Conservation (phyloP, 2,888 invertebrate genomes). For the Mechanitis mazaeus region DNA sequence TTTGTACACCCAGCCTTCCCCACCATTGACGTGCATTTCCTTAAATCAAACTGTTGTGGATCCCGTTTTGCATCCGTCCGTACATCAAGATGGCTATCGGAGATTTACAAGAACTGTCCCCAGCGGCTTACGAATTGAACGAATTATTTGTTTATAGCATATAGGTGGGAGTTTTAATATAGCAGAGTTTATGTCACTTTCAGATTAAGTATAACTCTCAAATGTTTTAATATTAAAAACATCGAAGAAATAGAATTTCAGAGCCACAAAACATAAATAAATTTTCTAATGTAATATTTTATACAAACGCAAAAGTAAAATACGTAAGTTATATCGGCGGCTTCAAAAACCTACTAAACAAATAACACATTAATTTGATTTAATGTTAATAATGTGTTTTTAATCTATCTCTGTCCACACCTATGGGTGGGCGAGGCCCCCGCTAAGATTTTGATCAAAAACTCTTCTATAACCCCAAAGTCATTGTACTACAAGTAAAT, state of each 20-base stretch:
- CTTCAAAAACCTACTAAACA: slow-evolving; percentile 48
- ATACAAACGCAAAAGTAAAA: background rate
- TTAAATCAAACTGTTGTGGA: slow-evolving; percentile 67
- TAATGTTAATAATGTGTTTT: slow-evolving; percentile 39
- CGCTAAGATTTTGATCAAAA: slow-evolving; percentile 44
- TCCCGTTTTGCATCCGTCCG: slow-evolving; percentile 75
- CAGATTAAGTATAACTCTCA: slow-evolving; percentile 5
- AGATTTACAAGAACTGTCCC: slow-evolving; percentile 73
- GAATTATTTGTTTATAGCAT: slow-evolving; percentile 61
- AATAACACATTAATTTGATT: slow-evolving; percentile 57
- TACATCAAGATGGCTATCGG: slow-evolving; percentile 75
- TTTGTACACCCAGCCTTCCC: slow-evolving; percentile 30
- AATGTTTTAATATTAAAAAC: too few relatives aligned
- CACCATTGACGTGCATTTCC: slow-evolving; percentile 47
- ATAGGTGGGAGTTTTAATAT: slow-evolving; percentile 33
- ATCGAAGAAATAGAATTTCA: too few relatives aligned
- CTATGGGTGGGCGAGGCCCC: slow-evolving; percentile 58
- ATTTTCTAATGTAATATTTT: background rate
- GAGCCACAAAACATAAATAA: background rate
- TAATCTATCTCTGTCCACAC: slow-evolving; percentile 53
- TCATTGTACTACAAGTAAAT: slow-evolving; percentile 34
- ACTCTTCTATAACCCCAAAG: slow-evolving; percentile 37
- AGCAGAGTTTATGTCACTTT: slow-evolving; percentile 8
- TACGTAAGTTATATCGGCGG: slow-evolving; percentile 30
- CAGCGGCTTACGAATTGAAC: slow-evolving; percentile 55